Conservation (phyloP, 2,113 vertebrate species). For the Pithys albifrons region DNA sequence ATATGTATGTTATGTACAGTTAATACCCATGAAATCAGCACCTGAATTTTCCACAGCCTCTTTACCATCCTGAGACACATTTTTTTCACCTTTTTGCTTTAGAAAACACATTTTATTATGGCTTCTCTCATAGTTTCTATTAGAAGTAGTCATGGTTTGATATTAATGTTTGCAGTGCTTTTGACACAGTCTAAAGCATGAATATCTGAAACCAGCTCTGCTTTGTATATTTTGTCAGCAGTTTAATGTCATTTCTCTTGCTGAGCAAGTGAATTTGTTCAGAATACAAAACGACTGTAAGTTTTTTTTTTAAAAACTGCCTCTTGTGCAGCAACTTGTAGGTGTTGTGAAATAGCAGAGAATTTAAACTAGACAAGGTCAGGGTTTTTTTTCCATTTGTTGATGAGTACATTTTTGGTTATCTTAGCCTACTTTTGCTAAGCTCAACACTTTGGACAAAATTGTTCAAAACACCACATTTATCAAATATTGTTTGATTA, state of each 20-base stretch:
- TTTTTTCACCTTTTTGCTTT: conserved; percentile 10
- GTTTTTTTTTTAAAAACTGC: not conserved
- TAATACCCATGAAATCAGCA: conserved; percentile 50
- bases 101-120: conserved; percentile 41
- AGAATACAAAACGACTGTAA: conserved; percentile 32
- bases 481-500: not conserved
- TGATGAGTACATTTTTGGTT: not conserved
- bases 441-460: not conserved
- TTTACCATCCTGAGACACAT: not conserved
- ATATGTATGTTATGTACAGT: not conserved
- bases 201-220: conserved; percentile 37
- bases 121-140: conserved; percentile 11
- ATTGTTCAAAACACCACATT: not conserved
- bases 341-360: not conserved
- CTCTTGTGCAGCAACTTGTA: not conserved
- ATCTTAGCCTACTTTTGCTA: not conserved
- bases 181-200: conserved; percentile 35
- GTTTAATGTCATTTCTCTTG: conserved; percentile 45
- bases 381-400: not conserved
- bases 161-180: conserved; percentile 48
- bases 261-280: conserved; percentile 56
- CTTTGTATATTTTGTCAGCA: conserved; percentile 36
- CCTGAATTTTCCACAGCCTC: conserved; percentile 19
- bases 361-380: not conserved
- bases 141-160: conserved; percentile 58